Evolutionary conservation across 2,797 vertebrate genomes (phyloP).

Genomic region (Rhinichthys osculus): DNA sequence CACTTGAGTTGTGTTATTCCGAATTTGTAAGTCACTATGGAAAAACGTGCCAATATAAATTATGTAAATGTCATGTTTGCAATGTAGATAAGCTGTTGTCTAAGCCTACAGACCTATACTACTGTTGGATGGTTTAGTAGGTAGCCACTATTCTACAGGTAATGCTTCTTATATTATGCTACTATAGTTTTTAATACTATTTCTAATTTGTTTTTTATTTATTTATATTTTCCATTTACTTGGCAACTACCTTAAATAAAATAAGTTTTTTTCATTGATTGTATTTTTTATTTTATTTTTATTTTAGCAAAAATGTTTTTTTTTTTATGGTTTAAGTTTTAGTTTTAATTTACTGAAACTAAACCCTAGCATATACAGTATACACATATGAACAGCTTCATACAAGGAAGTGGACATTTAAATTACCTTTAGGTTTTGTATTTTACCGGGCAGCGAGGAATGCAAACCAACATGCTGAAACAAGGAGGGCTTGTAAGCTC

Average conservation of each 20-base stretch:
- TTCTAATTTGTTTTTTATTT: background rate
- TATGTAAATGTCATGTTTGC: slow-evolving; percentile 1
- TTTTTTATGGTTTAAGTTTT: background rate
- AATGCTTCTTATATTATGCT: background rate
- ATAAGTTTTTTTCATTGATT: background rate
- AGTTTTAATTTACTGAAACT: too few species aligned
- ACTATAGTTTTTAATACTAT: background rate
- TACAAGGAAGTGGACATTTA: background rate
- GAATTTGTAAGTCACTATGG: background rate
- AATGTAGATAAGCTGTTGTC: slow-evolving; percentile 4
- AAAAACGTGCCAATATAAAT: background rate
- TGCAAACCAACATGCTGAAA: slow-evolving; percentile 89
- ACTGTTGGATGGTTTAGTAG: background rate
- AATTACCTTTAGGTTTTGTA: slow-evolving; percentile 85
- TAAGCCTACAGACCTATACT: background rate
- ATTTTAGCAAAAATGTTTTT: too few species aligned
- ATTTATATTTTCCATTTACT: background rate
- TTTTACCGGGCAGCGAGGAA: slow-evolving; percentile 84
- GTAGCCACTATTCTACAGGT: background rate
- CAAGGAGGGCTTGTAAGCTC: slow-evolving; percentile 84
- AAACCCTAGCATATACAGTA: too few species aligned
- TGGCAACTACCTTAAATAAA: background rate
- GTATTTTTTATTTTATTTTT: too few species aligned
- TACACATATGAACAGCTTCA: too few species aligned
- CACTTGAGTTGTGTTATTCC: background rate